Evolutionary conservation across 2,888 invertebrate species (phyloP).

Genomic region (Eudasyphora cyanicolor): DNA sequence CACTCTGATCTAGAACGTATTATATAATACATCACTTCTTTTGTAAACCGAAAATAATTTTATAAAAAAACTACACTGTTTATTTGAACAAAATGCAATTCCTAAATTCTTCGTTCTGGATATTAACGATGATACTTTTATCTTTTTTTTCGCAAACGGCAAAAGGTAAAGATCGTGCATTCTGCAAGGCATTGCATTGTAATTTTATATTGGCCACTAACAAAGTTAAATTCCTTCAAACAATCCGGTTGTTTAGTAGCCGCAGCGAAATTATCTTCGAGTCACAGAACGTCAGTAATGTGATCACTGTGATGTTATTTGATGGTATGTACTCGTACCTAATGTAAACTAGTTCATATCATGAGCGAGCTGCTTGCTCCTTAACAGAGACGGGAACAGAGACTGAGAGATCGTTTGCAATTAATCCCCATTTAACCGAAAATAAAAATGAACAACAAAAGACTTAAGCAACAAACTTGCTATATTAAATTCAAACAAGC

Average conservation of each 20-base stretch:
- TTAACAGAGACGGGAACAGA: too few relatives aligned
- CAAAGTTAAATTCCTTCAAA: neutral
- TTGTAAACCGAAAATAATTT: too few relatives aligned
- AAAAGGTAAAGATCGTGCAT: too few relatives aligned
- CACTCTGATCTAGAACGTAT: too few relatives aligned
- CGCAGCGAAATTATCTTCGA: neutral
- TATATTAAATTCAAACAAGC: conserved; percentile 3
- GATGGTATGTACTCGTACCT: neutral
- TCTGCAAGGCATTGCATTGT: too few relatives aligned
- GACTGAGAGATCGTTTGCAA: neutral
- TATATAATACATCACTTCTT: too few relatives aligned
- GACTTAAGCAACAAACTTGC: conserved; percentile 58
- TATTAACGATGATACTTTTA: too few relatives aligned
- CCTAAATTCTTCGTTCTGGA: too few relatives aligned
- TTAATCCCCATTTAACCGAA: conserved; percentile 9
- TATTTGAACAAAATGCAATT: too few relatives aligned
- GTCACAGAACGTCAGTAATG: neutral
- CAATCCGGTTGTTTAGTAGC: too few relatives aligned
- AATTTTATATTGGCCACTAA: neutral
- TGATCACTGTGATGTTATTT: neutral
- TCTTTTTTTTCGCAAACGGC: too few relatives aligned
- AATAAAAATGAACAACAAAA: conserved; percentile 42
- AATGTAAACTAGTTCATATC: conserved; percentile 19
- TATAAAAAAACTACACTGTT: too few relatives aligned
- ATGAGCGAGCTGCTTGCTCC: conserved; percentile 5